phyloP scores from a whole-genome alignment of 2,797 vertebrate genomes.

The Phrynocephalus vlangalii region DNA sequence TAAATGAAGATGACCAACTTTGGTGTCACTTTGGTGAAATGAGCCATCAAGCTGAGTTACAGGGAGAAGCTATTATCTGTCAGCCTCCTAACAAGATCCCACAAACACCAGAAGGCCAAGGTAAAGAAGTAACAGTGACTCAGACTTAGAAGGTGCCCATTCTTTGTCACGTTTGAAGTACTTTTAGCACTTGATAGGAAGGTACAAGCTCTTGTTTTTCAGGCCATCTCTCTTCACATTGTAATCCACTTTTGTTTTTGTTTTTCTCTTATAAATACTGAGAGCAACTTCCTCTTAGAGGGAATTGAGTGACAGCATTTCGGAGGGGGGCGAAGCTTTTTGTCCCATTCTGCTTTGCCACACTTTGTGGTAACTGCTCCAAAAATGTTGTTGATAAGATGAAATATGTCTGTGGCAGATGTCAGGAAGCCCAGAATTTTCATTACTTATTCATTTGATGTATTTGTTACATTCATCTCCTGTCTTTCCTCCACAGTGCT shows the following conservation, averaged over 20 bases:
- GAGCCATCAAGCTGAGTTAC: slow-evolving; percentile 29
- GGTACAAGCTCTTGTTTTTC: not conserved
- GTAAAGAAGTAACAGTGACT: slow-evolving; percentile 68
- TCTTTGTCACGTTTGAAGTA: not conserved
- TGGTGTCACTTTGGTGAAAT: slow-evolving; percentile 77
- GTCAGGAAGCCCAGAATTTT: not conserved
- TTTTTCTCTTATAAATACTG: not conserved
- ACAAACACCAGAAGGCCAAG: slow-evolving; percentile 83
- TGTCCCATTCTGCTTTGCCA: not conserved
- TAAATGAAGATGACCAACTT: slow-evolving; percentile 68
- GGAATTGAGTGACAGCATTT: not conserved
- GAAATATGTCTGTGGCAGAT: not conserved
- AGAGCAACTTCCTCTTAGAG: not conserved
- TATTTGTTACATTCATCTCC: no score
- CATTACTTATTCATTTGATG: no score
- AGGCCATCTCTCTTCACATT: not conserved
- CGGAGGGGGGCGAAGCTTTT: not conserved
- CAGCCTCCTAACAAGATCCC: slow-evolving; percentile 79
- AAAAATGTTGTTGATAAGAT: not conserved
- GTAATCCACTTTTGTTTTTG: not conserved
- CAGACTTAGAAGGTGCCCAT: not conserved
- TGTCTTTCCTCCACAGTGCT: no score
- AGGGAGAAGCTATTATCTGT: slow-evolving; percentile 71
- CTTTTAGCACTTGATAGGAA: not conserved
- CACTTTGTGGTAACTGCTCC: not conserved